Evolutionary conservation across 1,140 invertebrate genomes (phyloP).

Genomic region (Orius insidiosus): DNA sequence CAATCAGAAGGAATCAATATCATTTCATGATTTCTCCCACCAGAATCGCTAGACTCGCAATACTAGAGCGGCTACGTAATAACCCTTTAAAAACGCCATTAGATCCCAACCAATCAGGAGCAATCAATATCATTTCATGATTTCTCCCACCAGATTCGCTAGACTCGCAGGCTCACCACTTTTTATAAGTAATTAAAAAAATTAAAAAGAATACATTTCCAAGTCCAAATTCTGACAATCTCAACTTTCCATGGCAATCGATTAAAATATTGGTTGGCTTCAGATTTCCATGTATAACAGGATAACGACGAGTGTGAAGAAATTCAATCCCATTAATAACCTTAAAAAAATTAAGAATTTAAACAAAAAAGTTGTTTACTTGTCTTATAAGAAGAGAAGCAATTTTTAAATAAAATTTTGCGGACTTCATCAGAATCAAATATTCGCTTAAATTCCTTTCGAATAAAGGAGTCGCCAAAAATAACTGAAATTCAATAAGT

Average conservation of each 20-base stretch:
- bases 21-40: too few species aligned
- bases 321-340: slow-evolving; percentile 24
- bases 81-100: too few species aligned
- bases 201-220: too few species aligned
- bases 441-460: slow-evolving; percentile 9
- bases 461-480: slow-evolving; percentile 10
- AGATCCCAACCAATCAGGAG: too few species aligned
- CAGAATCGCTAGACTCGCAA: too few species aligned
- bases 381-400: slow-evolving; percentile 6
- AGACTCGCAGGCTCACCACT: too few species aligned
- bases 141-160: too few species aligned
- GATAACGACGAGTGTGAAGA: slow-evolving; percentile 22
- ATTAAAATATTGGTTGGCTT: slow-evolving; percentile 27
- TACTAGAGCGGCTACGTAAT: too few species aligned
- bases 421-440: background rate
- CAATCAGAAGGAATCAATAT: too few species aligned
- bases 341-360: slow-evolving; percentile 20
- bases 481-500: slow-evolving; percentile 2
- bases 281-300: slow-evolving; percentile 27
- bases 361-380: slow-evolving; percentile 2
- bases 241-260: slow-evolving; percentile 23
- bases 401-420: slow-evolving; percentile 1
- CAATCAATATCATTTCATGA: too few species aligned
- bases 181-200: too few species aligned
- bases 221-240: slow-evolving; percentile 27